Percentiles rank a stretch among this genome's conserved stretches.
Conservation (phyloP, 2,113 vertebrate species). For the Anhinga anhinga region DNA sequence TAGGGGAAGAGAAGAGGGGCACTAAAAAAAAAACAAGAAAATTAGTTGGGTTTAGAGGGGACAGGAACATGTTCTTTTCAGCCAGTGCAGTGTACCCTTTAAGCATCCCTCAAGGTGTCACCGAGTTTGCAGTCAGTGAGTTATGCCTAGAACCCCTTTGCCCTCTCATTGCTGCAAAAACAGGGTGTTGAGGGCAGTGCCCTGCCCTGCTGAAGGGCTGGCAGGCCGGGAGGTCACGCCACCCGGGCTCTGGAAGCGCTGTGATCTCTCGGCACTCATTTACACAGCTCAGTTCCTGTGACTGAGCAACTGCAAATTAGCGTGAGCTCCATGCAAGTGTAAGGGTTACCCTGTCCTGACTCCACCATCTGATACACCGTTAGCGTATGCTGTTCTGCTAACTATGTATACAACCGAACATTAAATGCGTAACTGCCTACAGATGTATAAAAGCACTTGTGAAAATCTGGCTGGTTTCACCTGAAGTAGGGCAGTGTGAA, state of each 20-base stretch:
- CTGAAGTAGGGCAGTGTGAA: background rate
- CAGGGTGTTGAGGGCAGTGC: background rate
- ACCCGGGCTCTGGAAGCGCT: background rate
- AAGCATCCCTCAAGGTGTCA: background rate
- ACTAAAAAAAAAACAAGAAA: background rate
- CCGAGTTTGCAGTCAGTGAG: background rate
- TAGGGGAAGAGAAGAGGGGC: background rate
- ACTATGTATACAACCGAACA: no score
- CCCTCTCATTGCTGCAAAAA: background rate
- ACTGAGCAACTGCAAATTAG: background rate
- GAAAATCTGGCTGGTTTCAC: background rate
- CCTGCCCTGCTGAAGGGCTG: background rate
- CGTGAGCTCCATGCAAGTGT: background rate
- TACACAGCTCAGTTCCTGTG: background rate
- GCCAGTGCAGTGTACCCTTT: background rate
- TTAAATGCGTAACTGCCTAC: background rate
- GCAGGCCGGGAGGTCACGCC: background rate
- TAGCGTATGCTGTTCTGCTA: background rate
- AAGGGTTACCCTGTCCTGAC: background rate
- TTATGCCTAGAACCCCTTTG: background rate
- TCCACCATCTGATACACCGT: rapidly evolving
- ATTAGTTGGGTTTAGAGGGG: background rate
- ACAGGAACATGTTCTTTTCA: background rate
- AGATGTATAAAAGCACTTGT: background rate
- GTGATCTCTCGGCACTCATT: background rate